Evolutionary conservation across 2,113 vertebrate genomes (phyloP).

Genomic region (Malaclemys terrapin): DNA sequence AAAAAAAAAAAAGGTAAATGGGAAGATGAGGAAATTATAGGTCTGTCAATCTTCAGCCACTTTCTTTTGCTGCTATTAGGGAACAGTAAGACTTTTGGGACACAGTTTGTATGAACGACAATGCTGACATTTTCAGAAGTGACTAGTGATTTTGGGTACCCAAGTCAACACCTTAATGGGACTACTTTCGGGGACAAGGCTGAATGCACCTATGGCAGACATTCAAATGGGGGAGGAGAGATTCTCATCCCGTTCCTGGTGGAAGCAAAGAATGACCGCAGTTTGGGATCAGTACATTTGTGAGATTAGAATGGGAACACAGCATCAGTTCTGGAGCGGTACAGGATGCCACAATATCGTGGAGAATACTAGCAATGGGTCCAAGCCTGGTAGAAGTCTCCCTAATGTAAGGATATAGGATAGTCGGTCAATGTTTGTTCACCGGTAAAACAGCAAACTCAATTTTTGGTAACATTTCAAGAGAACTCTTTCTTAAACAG

Average conservation of each 20-base stretch:
- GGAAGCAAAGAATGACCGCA: neutral
- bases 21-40: too few species aligned
- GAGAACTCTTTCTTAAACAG: neutral
- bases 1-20: too few species aligned
- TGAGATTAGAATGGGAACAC: neutral
- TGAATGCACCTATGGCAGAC: accelerated
- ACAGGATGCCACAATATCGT: neutral
- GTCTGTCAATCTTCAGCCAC: too few species aligned
- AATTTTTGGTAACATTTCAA: neutral
- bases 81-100: too few species aligned
- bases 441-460: neutral
- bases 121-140: too few species aligned
- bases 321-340: neutral
- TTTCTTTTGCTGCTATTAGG: too few species aligned
- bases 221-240: neutral
- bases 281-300: neutral
- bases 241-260: neutral
- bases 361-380: neutral
- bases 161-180: too few species aligned
- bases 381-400: neutral
- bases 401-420: neutral
- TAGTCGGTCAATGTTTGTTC: neutral
- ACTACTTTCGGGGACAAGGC: neutral
- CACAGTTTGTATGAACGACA: too few species aligned
- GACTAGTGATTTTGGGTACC: too few species aligned